Evolutionary conservation across 2,797 vertebrate genomes (phyloP).

Genomic region (Halcyon leucocephala): DNA sequence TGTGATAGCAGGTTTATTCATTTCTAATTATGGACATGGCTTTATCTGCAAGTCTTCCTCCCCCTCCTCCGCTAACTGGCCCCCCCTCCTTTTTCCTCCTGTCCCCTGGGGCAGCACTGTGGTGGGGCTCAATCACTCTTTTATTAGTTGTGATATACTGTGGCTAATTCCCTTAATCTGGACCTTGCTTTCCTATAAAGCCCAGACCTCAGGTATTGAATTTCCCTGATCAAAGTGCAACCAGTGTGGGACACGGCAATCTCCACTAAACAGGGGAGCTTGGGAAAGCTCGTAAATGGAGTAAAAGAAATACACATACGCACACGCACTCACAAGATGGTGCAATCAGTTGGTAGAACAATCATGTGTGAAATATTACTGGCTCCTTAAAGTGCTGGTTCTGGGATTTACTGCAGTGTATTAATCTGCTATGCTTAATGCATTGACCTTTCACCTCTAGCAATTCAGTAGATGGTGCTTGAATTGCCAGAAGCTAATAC

Average conservation of each 20-base stretch:
- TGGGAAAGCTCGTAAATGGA: slow-evolving; percentile 73
- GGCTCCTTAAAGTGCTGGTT: slow-evolving; percentile 70
- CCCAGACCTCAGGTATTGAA: slow-evolving; percentile 79
- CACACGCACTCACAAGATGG: slow-evolving; percentile 29
- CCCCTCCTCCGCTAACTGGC: not conserved
- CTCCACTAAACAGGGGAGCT: slow-evolving; percentile 74
- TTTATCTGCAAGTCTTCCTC: slow-evolving; percentile 45
- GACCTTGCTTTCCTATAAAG: slow-evolving; percentile 79
- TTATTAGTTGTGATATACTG: slow-evolving; percentile 82
- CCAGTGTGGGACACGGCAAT: slow-evolving; percentile 68
- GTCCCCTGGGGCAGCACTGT: slow-evolving; percentile 68
- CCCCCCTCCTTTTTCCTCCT: not conserved
- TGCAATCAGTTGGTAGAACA: slow-evolving; percentile 63
- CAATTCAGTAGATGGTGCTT: slow-evolving; percentile 63
- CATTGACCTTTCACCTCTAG: slow-evolving; percentile 72
- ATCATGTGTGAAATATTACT: slow-evolving; percentile 77
- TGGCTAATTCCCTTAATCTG: slow-evolving; percentile 84
- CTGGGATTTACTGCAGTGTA: slow-evolving; percentile 77
- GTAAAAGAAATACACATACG: slow-evolving; percentile 46
- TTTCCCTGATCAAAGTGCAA: slow-evolving; percentile 83
- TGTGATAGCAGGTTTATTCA: slow-evolving; percentile 41
- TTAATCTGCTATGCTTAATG: slow-evolving; percentile 79
- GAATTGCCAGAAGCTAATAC: slow-evolving; percentile 79
- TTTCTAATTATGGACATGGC: slow-evolving; percentile 30
- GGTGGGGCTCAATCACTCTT: slow-evolving; percentile 76